These are phyloP conservation scores for Myrmophylax atrothorax DNA, from an alignment of 2,113 vertebrate species.

Conservation along the genomic window DNA sequence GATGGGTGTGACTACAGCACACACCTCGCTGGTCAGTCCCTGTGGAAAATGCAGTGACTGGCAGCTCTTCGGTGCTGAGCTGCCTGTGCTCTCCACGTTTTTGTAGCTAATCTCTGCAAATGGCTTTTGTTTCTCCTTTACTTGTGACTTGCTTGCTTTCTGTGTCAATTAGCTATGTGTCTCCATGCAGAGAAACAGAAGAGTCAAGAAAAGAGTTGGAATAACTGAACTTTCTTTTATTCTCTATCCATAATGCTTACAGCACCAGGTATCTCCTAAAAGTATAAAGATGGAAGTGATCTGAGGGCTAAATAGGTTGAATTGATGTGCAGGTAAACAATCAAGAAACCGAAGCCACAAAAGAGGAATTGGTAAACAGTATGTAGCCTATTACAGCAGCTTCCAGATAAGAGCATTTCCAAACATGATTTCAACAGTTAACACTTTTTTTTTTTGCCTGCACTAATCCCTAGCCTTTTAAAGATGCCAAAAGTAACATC, in stretches of 20 bases:
- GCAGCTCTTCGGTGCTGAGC: neutral
- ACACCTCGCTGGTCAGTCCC: constrained; percentile 64
- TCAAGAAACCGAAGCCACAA: neutral
- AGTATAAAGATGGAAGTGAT: neutral
- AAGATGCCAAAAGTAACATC: neutral
- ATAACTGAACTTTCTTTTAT: neutral
- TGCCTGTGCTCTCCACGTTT: neutral
- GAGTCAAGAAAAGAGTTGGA: neutral
- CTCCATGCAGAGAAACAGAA: neutral
- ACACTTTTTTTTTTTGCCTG: neutral
- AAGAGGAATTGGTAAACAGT: neutral
- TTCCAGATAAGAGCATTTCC: neutral
- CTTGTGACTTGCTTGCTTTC: neutral
- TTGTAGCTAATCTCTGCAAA: neutral
- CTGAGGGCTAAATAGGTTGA: neutral
- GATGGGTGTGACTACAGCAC: constrained; percentile 77
- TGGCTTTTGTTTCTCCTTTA: neutral
- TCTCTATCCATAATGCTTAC: neutral
- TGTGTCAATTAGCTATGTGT: neutral
- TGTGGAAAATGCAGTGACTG: constrained; percentile 34
- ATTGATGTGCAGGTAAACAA: neutral
- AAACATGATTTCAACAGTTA: neutral
- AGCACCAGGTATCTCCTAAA: neutral
- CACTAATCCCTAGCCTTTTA: neutral
- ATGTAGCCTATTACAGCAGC: neutral